phyloP scores from a whole-genome alignment of 2,797 vertebrate genomes.

The Todus mexicanus region DNA sequence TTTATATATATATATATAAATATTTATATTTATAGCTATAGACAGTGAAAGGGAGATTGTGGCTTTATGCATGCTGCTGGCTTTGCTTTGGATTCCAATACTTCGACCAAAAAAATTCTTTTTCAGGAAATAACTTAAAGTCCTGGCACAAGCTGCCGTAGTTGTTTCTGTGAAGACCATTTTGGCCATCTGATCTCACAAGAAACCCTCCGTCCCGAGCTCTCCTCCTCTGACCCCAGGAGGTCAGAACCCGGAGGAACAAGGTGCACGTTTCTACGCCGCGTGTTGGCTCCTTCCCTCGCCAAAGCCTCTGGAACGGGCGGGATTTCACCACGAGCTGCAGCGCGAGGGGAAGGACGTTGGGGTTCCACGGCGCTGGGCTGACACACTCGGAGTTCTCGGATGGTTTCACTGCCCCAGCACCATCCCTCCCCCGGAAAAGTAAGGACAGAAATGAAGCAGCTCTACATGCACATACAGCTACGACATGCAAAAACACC shows the following conservation, averaged over 20 bases:
- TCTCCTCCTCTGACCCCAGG: conserved; percentile 25
- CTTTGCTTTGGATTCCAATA: conserved; percentile 49
- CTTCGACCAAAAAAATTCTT: conserved; percentile 25
- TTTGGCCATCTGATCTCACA: background rate
- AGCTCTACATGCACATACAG: conserved; percentile 66
- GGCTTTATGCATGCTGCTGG: conserved; percentile 38
- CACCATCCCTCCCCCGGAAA: conserved; percentile 11
- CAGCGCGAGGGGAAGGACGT: conserved; percentile 39
- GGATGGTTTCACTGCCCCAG: background rate
- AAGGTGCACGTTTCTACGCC: background rate
- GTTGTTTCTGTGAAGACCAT: conserved; percentile 28
- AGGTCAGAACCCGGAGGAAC: conserved; percentile 34
- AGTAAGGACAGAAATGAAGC: conserved; percentile 18
- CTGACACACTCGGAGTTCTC: conserved; percentile 16
- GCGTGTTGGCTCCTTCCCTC: background rate
- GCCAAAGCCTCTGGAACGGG: conserved; percentile 38
- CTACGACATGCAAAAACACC: conserved; percentile 63
- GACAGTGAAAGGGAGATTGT: conserved; percentile 58
- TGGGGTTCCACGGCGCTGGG: background rate
- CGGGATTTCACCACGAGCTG: conserved; percentile 39
- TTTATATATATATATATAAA: conserved; percentile 22
- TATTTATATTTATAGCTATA: conserved; percentile 50
- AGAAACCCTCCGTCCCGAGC: background rate
- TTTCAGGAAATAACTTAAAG: conserved; percentile 51
- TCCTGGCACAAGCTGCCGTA: conserved; percentile 23